Conservation (phyloP, 2,888 invertebrate species). For the Pyralis farinalis region DNA sequence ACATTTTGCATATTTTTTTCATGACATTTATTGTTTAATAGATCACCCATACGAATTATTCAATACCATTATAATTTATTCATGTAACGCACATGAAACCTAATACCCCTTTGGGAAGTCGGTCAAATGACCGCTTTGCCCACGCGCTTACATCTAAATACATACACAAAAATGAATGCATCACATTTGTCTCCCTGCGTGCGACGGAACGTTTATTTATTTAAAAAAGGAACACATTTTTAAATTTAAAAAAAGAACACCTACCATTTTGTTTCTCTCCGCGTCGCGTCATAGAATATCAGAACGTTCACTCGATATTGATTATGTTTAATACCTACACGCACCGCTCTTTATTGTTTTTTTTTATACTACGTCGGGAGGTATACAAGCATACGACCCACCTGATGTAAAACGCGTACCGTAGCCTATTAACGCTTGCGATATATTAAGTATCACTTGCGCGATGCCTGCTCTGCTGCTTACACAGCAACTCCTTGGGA, state of each 20-base stretch:
- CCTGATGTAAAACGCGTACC: no score
- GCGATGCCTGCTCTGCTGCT: no score
- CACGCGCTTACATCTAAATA: constrained; percentile 37
- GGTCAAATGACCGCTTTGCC: background rate
- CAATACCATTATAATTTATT: background rate
- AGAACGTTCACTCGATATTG: background rate
- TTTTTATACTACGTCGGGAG: no score
- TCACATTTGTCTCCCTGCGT: constrained; percentile 50
- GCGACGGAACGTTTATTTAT: constrained; percentile 40
- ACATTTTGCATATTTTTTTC: no score
- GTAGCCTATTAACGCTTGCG: no score
- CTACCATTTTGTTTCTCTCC: constrained; percentile 1
- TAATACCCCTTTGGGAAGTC: background rate
- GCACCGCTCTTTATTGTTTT: no score
- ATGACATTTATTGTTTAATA: no score
- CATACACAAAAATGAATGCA: constrained; percentile 37
- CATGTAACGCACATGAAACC: background rate
- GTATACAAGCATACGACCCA: no score
- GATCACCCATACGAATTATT: no score
- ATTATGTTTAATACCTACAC: no score
- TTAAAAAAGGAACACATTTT: constrained; percentile 48
- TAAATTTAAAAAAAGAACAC: constrained; percentile 37
- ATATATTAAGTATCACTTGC: no score
- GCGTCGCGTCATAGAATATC: background rate
- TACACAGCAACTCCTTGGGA: no score